Base-by-base conservation (phyloP, 53 echinoderm and acorn worm species). In the Mesocentrotus franciscanus region DNA sequence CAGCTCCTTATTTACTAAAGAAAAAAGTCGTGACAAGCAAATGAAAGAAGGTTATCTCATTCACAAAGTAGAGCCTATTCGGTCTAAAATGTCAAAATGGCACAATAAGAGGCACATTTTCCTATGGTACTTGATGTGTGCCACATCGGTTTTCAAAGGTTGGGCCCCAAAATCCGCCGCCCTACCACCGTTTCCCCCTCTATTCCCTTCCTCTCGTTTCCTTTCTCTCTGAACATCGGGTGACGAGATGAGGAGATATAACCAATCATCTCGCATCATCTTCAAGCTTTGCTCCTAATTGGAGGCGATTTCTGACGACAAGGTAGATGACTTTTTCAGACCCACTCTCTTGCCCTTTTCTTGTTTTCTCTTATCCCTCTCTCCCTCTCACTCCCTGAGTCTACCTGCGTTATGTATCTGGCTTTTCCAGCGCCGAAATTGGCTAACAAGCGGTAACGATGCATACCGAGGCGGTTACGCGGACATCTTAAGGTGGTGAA, bases 281-380 rank as follows among this genome's bases (percentile, higher is more conserved):
- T 72, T 92, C 92, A 92, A 92, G 75, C 76, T 74, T 56, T 56
- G 72, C 92, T 55, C 92, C 74, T 92, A 92, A 92, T 92, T 92
- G 92, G 72, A 71, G 92, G 22, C 72, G 92, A 92, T 92, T 92
- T 71, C 56, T 68, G 92, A 56, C 92, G 92, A 92, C 56, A 70
- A 27, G 92, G 56, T 14, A 74, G 56, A 92, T 92, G 92, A 29
- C 49, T 92, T 74, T 92, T 92, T 92, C 92, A 92, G 92, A 92
- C 92, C 71, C 92, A 56, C 92, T 92, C 74, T 36, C 42, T 56
- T 72, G 33, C 56, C 92, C 92, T 92, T 92, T 92, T 74, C 74
- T 74, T 92, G 92, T 92, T 68, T 27, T 57, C 56, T 55, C 75
- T 26, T 26, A 15, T n/a, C 92, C 22, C 22, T 70, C 34, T 17